These are phyloP conservation scores for Latrodectus elegans DNA, from an alignment of 2,888 invertebrate genomes.

Conservation along the genomic window DNA sequence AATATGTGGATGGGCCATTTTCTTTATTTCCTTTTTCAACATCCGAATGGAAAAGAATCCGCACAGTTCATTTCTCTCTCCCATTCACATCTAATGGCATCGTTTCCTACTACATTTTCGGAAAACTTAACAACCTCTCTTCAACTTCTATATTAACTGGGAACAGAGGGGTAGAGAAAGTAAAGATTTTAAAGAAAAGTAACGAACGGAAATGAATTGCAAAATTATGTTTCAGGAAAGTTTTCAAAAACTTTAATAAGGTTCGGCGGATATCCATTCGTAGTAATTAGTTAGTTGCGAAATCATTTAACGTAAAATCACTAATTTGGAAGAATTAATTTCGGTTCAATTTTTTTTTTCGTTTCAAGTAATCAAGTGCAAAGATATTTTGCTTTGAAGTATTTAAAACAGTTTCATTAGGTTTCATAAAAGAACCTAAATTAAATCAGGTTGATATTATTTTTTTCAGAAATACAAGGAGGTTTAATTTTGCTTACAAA, in stretches of 20 bases:
- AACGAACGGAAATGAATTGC: conserved; percentile 31
- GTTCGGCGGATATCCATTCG: conserved; percentile 10
- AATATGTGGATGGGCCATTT: neutral
- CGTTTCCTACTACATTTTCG: conserved; percentile 24
- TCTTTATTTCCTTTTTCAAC: conserved; percentile 3
- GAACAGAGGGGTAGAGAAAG: neutral
- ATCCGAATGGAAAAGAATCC: conserved; percentile 1
- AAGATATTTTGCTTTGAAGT: neutral
- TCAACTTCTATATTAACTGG: neutral
- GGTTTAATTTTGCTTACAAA: no score
- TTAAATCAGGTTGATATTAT: no score
- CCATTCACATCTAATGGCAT: conserved; percentile 38
- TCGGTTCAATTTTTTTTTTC: neutral
- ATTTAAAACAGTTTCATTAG: neutral
- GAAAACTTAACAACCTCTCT: conserved; percentile 5
- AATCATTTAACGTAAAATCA: conserved; percentile 13
- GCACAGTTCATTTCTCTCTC: conserved; percentile 7
- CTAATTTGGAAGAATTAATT: neutral
- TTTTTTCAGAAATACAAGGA: no score
- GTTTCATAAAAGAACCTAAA: neutral
- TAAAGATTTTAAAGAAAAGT: neutral
- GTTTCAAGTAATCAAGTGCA: neutral
- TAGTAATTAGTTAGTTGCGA: conserved; percentile 24
- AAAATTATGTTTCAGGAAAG: conserved; percentile 18
- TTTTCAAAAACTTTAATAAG: conserved; percentile 28